Base-by-base conservation (phyloP, 2,888 invertebrate species). In the Drosophila koepferae region DNA sequence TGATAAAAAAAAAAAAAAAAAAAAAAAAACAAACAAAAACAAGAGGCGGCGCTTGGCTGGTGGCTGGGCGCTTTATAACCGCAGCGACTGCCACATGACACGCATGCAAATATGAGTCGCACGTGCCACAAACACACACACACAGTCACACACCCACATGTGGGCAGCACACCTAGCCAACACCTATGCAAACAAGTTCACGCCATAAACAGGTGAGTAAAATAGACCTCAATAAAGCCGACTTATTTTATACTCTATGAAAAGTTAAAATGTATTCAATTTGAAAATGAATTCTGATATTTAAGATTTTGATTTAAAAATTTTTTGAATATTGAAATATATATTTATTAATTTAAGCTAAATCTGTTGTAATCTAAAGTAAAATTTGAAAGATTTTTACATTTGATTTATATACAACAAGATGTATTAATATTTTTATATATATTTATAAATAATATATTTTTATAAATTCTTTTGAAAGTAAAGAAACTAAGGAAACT, bases 41-140 rank as follows among this genome's bases (percentile, higher is more conserved):
- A 74, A 73, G 74, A 77, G 72, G 72, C 73, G 86, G 48, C 40
- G 34, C 62, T 63, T 34, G 62, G 84, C 81, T 78, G 72, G 43
- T 72, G 49, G 53, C 60, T 70, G 68, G 69, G 78, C 64, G 61
- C 72, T 74, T 72, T 82, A 72, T 63, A 82, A 80, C 86, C 83
- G 72, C 87, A 81, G 80, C 71, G 89, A 90, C 72, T 81, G 90
- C 89, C 89, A 86, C 85, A 76, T 86, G 90, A 88, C 90, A 86
- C 89, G 90, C 86, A 90, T 90, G 90, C 90, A 90, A 86, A 90
- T 89, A 80, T 87, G 80, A 89, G 87, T 78, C 82, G 86, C 87
- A 84, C 89, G 87, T 90, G 85, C 82, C 80, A 68, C 70, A 73
- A 56, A 76, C 59, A 81, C 67, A 77, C 65, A 63, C 20, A 53